Conservation (phyloP, 2,797 vertebrate species). For the Rhyacichthys aspro region DNA sequence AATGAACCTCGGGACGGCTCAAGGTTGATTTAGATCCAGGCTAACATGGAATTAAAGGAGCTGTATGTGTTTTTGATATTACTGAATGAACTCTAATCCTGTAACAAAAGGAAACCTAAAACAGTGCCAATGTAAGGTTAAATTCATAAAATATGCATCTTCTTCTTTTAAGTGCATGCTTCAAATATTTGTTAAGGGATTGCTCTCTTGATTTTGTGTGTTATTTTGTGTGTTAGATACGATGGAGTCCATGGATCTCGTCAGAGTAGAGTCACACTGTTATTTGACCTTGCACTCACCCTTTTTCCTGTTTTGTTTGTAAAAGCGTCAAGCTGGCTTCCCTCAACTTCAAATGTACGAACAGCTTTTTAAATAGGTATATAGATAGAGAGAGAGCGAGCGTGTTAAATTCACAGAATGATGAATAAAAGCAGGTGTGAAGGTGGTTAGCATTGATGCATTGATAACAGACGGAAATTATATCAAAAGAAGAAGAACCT, state of each 20-base stretch:
- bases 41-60: constrained; percentile 66
- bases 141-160: too few species aligned
- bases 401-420: background rate
- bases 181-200: background rate
- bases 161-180: too few species aligned
- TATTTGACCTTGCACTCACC: constrained; percentile 9
- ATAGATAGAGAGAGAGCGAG: constrained; percentile 1
- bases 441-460: background rate
- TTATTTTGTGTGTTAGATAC: too few species aligned
- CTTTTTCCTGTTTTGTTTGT: constrained; percentile 1
- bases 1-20: constrained; percentile 74
- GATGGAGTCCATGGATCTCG: too few species aligned
- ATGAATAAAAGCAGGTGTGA: constrained; percentile 1
- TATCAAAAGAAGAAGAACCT: too few species aligned
- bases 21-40: constrained; percentile 78
- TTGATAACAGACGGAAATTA: background rate
- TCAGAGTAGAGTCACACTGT: constrained; percentile 8
- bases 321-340: constrained; percentile 1
- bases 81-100: background rate
- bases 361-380: background rate
- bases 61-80: constrained; percentile 3
- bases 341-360: background rate
- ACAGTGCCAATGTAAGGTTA: background rate
- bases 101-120: constrained; percentile 8
- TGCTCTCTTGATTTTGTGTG: too few species aligned